Evolutionary conservation across 2,797 vertebrate species (phyloP).

Genomic region (Astyanax mexicanus): DNA sequence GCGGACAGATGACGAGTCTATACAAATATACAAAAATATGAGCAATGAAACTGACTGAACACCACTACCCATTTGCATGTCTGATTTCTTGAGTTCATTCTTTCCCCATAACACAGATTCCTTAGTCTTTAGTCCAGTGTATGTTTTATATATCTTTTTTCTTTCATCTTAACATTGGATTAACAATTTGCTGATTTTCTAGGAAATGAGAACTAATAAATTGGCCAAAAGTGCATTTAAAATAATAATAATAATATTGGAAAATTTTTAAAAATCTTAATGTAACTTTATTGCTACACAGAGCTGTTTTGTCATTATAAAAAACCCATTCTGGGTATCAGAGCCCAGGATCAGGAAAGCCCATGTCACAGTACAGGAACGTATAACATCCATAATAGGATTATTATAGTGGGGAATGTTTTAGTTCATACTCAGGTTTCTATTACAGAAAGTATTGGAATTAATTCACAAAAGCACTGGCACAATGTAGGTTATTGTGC

Average conservation of each 20-base stretch:
- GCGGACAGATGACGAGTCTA: constrained; percentile 17
- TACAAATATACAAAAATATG: constrained; percentile 7
- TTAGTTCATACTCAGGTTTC: constrained; percentile 15
- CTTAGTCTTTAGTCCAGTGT: constrained; percentile 52
- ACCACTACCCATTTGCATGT: constrained; percentile 24
- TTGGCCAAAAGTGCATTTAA: constrained; percentile 55
- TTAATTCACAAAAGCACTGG: neutral
- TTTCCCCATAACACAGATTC: neutral
- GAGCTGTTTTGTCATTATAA: too few relatives aligned
- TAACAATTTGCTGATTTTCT: constrained; percentile 20
- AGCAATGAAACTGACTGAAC: constrained; percentile 22
- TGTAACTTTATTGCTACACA: neutral
- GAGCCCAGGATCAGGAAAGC: neutral
- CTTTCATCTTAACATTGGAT: constrained; percentile 26
- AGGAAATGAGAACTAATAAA: constrained; percentile 20
- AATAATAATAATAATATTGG: neutral
- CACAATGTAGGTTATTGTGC: neutral
- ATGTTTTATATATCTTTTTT: constrained; percentile 28
- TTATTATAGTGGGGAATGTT: constrained; percentile 17
- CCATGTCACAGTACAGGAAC: neutral
- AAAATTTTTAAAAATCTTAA: neutral
- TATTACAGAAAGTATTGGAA: neutral
- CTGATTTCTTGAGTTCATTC: neutral
- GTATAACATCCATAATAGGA: constrained; percentile 14
- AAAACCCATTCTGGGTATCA: too few relatives aligned